Conservation (phyloP, 37 sponge, comb jelly and placozoan genomes). For the Halisarca cf. caerulea region DNA sequence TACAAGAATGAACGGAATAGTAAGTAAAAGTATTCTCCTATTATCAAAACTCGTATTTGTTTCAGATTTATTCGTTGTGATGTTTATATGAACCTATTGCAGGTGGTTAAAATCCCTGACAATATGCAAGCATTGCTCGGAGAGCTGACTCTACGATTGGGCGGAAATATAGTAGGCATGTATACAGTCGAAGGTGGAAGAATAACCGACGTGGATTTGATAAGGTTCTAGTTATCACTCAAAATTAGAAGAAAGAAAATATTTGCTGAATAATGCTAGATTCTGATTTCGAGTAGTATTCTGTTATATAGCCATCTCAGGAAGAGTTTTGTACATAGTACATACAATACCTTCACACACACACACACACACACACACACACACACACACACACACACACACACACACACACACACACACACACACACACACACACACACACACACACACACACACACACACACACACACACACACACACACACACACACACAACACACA, state of each 20-base stretch:
- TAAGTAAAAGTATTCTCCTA: not conserved
- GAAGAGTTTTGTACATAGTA: not conserved
- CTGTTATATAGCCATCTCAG: not conserved
- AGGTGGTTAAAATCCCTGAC: not conserved
- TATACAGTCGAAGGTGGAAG: slow-evolving; percentile 9
- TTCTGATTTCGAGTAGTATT: not conserved
- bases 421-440: too few relatives aligned
- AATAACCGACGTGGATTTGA: not conserved
- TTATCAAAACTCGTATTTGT: not conserved
- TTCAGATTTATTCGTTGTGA: too few relatives aligned
- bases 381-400: too few relatives aligned
- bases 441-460: too few relatives aligned
- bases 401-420: too few relatives aligned
- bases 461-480: too few relatives aligned
- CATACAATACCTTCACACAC: too few relatives aligned
- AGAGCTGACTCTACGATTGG: not conserved
- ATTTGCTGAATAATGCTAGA: too few relatives aligned
- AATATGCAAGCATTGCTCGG: not conserved
- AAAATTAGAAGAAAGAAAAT: not conserved
- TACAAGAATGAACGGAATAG: slow-evolving; percentile 7
- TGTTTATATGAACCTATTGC: not conserved
- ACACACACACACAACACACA: too few relatives aligned
- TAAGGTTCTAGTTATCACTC: not conserved
- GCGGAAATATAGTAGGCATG: not conserved
- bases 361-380: too few relatives aligned